Base-by-base conservation (phyloP, 2,888 invertebrate genomes). In the Itoplectis maculator region DNA sequence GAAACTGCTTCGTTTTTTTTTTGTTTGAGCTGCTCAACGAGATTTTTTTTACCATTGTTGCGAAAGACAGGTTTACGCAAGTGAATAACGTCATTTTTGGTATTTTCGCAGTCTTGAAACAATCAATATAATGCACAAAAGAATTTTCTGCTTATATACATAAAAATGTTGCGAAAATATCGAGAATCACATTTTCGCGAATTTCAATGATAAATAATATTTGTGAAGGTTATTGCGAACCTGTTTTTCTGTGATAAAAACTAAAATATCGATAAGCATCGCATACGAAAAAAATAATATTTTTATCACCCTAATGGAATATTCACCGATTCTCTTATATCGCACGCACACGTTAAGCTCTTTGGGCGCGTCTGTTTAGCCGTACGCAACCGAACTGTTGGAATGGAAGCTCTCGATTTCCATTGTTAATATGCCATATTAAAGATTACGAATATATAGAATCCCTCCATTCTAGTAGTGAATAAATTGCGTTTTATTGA, bases 391-490 rank as follows among this genome's bases (percentile, higher is more conserved):
- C 18, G 61, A 72, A 73, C 79, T 69, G 61, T 77, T 45, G 49
- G 29, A 75, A 68, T 68, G 75, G 59, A 69, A 77, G 59, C 29
- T 42, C 40, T 65, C 70, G 20, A 63, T 70, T 81, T 82, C 70
- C 72, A 63, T 82, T 51, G 51, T 81, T 51, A 68, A 81, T 73
- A 82, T 84, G 85, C 85, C 85, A 87, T 87, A 85, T 83, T 88
- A 86, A 87, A 72, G 82, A 37, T 82, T 84, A 82, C 65, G 77
- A 74, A 77, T 86, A 74, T 78, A 79, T 86, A 84, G 76, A 86
- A 81, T 89, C 86, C 85, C 84, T 88, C 86, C 84, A 87, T 85
- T 86, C 65, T 85, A 84, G 49, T 84, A 85, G 84, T 59, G 29
- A 65, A 85, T 70, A 42, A 68, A 68, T 49, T 54, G 69, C 69